Percentiles rank a stretch among this genome's conserved stretches.
These are phyloP conservation scores for Siphamia tubifer DNA, from an alignment of 2,113 vertebrate genomes.

Conservation along the genomic window DNA sequence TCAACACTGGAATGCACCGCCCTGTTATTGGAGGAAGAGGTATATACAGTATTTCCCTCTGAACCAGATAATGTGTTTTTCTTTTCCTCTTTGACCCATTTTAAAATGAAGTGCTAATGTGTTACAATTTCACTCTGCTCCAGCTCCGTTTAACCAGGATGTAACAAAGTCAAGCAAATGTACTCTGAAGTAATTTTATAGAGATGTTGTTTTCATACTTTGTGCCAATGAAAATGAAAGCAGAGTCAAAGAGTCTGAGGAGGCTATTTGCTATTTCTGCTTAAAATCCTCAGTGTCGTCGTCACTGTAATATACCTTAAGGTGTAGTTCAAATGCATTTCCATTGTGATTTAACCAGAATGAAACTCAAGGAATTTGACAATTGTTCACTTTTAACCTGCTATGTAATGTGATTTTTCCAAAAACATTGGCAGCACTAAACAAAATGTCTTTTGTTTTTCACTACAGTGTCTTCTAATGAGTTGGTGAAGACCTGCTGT, in stretches of 20 bases:
- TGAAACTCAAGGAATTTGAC: background rate
- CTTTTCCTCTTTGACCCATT: constrained; percentile 25
- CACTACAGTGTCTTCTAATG: constrained; percentile 83
- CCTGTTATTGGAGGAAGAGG: constrained; percentile 43
- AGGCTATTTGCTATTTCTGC: constrained; percentile 20
- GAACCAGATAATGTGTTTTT: constrained; percentile 45
- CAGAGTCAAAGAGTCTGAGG: constrained; percentile 19
- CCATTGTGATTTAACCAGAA: constrained; percentile 14
- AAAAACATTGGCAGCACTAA: constrained; percentile 19
- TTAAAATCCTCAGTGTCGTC: constrained; percentile 19
- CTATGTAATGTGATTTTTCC: constrained; percentile 9
- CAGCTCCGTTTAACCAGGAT: constrained; percentile 40
- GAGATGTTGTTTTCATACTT: constrained; percentile 28
- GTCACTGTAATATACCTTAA: no score
- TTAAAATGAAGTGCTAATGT: constrained; percentile 47
- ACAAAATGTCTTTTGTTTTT: constrained; percentile 44
- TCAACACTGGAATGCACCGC: constrained; percentile 58
- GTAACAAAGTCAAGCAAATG: constrained; percentile 18
- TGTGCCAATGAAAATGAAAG: constrained; percentile 33
- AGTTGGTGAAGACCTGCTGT: constrained; percentile 88
- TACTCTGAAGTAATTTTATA: constrained; percentile 9
- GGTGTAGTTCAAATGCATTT: constrained; percentile 9
- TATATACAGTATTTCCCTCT: constrained; percentile 21
- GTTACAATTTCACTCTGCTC: constrained; percentile 6
- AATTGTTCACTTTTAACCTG: background rate